A percentile compares a stretch with the other conserved stretches of the same genome.
Evolutionary conservation across 2,113 vertebrate genomes (phyloP).

Genomic region (Tupaia tana): DNA sequence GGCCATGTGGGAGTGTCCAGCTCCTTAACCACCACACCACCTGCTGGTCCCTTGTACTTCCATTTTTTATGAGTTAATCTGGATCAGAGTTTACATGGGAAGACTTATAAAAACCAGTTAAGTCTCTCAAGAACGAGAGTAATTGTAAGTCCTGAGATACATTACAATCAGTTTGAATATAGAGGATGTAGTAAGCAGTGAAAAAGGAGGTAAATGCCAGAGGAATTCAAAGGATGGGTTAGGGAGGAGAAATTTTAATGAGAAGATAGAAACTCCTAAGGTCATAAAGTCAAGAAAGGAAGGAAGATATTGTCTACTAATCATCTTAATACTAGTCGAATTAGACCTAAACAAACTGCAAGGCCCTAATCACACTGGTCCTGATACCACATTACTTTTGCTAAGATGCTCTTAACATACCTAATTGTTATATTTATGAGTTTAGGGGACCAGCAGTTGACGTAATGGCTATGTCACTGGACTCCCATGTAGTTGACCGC

Average conservation of each 20-base stretch:
- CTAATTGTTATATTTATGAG: not conserved
- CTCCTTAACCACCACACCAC: no score
- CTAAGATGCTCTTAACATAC: slow-evolving; percentile 16
- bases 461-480: no score
- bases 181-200: not conserved
- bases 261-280: slow-evolving; percentile 33
- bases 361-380: not conserved
- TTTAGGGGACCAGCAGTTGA: no score
- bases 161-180: slow-evolving; percentile 28
- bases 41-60: no score
- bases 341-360: slow-evolving; percentile 38
- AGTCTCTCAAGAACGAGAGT: slow-evolving; percentile 43
- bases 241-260: slow-evolving; percentile 29
- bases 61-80: slow-evolving; percentile 33
- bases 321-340: not conserved
- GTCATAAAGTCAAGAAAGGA: slow-evolving; percentile 36
- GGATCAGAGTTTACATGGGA: slow-evolving; percentile 40
- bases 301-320: slow-evolving; percentile 42
- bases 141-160: not conserved
- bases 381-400: not conserved
- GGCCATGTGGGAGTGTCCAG: no score
- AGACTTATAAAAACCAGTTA: slow-evolving; percentile 2
- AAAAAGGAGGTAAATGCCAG: not conserved
- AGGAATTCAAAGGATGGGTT: slow-evolving; percentile 15
- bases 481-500: no score